These are phyloP conservation scores for Sinocyclocheilus maitianheensis DNA, from an alignment of 2,113 vertebrate species.

Conservation along the genomic window DNA sequence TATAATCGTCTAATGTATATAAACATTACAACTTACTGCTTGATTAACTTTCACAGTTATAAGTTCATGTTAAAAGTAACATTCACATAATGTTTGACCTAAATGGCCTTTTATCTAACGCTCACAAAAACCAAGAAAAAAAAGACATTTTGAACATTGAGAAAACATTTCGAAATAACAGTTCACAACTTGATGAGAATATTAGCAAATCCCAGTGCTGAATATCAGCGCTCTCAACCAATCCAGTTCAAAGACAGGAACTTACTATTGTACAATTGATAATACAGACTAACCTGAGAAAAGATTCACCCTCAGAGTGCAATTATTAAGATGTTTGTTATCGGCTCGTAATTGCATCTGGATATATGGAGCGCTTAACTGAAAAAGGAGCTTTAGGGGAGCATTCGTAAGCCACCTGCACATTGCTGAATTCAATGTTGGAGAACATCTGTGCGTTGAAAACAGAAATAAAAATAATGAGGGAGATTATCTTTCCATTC, in stretches of 20 bases:
- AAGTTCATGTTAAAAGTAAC: not conserved
- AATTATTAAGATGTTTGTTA: slow-evolving; percentile 33
- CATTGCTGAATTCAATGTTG: not conserved
- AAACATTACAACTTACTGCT: no score
- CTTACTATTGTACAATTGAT: not conserved
- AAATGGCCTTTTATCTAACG: no score
- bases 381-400: slow-evolving; percentile 29
- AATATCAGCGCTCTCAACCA: not conserved
- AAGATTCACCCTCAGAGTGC: not conserved
- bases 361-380: slow-evolving; percentile 35
- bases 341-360: slow-evolving; percentile 16
- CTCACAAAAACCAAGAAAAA: not conserved
- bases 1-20: no score
- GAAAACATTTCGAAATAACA: no score
- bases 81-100: not conserved
- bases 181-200: no score
- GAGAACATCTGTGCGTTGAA: slow-evolving; percentile 45
- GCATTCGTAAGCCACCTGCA: slow-evolving; percentile 37
- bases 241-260: not conserved
- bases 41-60: no score
- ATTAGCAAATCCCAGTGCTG: not conserved
- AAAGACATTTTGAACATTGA: no score
- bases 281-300: not conserved
- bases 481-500: slow-evolving; percentile 36
- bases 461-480: slow-evolving; percentile 39